These are phyloP conservation scores for Mirounga angustirostris DNA, from an alignment of 2,113 vertebrate genomes.

Conservation along the genomic window DNA sequence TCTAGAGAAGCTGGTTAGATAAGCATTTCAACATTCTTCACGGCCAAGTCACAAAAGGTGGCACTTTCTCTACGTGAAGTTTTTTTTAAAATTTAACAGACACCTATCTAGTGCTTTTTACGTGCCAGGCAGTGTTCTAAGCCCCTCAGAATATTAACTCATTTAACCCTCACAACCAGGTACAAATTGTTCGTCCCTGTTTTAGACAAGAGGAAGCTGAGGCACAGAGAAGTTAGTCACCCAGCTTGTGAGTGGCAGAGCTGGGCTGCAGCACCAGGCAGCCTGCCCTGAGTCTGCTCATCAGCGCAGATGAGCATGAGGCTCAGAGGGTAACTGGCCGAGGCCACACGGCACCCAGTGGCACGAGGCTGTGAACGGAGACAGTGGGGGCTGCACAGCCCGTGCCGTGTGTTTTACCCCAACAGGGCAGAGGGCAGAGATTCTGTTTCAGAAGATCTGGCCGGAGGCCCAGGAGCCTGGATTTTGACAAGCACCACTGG, in stretches of 20 bases:
- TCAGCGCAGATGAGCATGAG: not conserved
- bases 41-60: constrained; percentile 17
- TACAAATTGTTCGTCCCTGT: not conserved
- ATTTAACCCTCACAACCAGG: constrained; percentile 18
- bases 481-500: not conserved
- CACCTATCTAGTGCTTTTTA: not conserved
- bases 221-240: not conserved
- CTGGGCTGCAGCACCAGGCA: not conserved
- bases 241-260: not conserved
- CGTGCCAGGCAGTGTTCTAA: not conserved
- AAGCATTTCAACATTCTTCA: constrained; percentile 11
- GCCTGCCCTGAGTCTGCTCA: not conserved
- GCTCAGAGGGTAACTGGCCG: not conserved
- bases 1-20: not conserved
- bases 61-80: not conserved
- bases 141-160: constrained; percentile 1
- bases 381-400: not conserved
- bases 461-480: not conserved
- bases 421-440: not conserved
- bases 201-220: not conserved
- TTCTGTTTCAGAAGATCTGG: not conserved
- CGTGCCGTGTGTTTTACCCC: not conserved
- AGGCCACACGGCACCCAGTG: not conserved
- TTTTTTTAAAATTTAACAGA: not conserved
- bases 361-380: not conserved